Conservation (phyloP, 2,888 invertebrate genomes). For the Nasonia oneida region DNA sequence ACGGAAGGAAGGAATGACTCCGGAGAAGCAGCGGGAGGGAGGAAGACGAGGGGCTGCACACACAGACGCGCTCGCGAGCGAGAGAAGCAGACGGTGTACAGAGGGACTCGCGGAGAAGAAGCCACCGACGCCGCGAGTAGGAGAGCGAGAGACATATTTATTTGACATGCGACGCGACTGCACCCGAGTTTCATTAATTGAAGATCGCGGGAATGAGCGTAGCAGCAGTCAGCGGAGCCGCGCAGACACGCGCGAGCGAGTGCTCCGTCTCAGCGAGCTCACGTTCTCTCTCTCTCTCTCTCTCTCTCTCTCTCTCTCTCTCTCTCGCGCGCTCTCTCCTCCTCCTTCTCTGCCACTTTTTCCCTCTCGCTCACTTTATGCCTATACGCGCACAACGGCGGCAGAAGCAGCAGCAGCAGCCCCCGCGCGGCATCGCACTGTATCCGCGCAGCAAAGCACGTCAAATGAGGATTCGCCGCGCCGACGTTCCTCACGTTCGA, state of each 20-base stretch:
- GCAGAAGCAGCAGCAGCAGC: conserved; percentile 28
- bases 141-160: conserved; percentile 77
- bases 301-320: background rate
- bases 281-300: conserved; percentile 62
- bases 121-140: conserved; percentile 62
- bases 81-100: conserved; percentile 50
- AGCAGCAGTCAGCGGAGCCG: conserved; percentile 67
- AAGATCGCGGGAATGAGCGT: conserved; percentile 79
- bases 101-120: conserved; percentile 61
- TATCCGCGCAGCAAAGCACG: conserved; percentile 59
- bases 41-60: conserved; percentile 37
- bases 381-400: conserved; percentile 52
- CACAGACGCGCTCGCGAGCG: background rate
- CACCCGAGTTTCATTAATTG: conserved; percentile 80
- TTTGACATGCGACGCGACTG: conserved; percentile 80
- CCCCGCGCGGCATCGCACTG: conserved; percentile 62
- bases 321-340: background rate
- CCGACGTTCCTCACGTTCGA: conserved; percentile 76
- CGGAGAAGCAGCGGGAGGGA: conserved; percentile 58
- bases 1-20: conserved; percentile 62
- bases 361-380: conserved; percentile 44
- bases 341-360: conserved; percentile 29
- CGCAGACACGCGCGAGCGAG: conserved; percentile 68
- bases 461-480: conserved; percentile 75
- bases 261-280: conserved; percentile 50